Percentiles rank a stretch among this genome's conserved stretches.
These are phyloP conservation scores for Polymixis flavicincta DNA, from an alignment of 2,888 invertebrate species.

Conservation along the genomic window DNA sequence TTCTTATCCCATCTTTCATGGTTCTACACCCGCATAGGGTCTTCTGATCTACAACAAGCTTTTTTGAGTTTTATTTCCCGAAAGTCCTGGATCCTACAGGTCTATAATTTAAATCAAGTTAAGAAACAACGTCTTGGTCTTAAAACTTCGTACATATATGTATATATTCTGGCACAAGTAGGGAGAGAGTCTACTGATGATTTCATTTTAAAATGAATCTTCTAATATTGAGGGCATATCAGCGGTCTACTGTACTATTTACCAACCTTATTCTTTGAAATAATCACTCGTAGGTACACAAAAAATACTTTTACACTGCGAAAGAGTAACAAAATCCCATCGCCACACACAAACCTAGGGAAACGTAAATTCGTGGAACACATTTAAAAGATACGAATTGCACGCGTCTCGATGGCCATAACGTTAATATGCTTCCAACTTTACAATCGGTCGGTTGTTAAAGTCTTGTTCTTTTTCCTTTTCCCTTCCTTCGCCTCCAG, in stretches of 20 bases:
- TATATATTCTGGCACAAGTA: not conserved
- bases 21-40: too few relatives aligned
- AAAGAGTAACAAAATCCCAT: slow-evolving; percentile 22
- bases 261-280: not conserved
- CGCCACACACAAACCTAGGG: slow-evolving; percentile 48
- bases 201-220: too few relatives aligned
- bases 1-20: too few relatives aligned
- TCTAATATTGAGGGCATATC: too few relatives aligned
- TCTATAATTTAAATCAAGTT: not conserved
- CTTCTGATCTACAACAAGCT: not conserved
- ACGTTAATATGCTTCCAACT: slow-evolving; percentile 81
- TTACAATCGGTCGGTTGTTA: slow-evolving; percentile 85
- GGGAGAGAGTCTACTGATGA: not conserved
- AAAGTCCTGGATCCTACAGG: not conserved
- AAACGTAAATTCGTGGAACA: slow-evolving; percentile 76
- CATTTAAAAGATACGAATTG: slow-evolving; percentile 76
- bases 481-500: slow-evolving; percentile 67
- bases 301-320: slow-evolving; percentile 19
- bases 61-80: not conserved
- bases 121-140: not conserved
- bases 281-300: not conserved
- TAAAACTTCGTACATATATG: not conserved
- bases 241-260: too few relatives aligned
- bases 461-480: slow-evolving; percentile 67
- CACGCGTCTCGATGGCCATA: slow-evolving; percentile 71